Evolutionary conservation across 2,113 vertebrate species (phyloP), one percentile per base, ranked within the genome.

Genomic region (Tauraco erythrolophus): DNA sequence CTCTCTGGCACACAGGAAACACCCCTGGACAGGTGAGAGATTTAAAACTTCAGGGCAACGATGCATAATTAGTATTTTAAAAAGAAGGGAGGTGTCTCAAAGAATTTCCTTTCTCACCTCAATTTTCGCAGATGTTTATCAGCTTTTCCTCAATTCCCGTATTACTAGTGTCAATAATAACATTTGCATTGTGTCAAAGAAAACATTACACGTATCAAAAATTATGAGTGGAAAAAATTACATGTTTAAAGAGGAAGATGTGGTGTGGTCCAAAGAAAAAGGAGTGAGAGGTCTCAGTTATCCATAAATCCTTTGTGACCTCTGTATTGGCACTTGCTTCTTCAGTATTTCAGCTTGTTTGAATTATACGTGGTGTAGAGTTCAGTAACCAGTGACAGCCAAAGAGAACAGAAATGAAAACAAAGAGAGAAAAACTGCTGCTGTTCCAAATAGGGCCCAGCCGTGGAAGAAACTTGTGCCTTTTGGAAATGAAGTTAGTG

Each of bases 1-100:
- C 99, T 14, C 98, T 99, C 79, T 99, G 99, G 99, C 99, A 99
- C 97, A 99, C 99, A 0, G 99, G 99, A 65, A 99, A 99, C 98
- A 99, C 99, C 6, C 97, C 98, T 12, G 99, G 99, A 48, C 99
- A 99, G 99, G 99, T 99, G 94, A 97, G 98, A 64, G 10, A 41
- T 43, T 39, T 70, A 19, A 64, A 54, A 62, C 9, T 75, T 68
- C 15, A 53, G 19, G 27, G 13, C 48, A 89, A 39, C 4, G 13
- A 22, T 85, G 56, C 21, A 24, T 48, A 39, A 54, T 3, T 48
- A 65, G 24, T 70, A 27, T 70, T 92, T 82, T 51, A 41, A 70
- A 83, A 76, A 60, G 14, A 69, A 77, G 25, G 48, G 37, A 54
- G 22, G 5, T 43, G 3, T 51, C 51, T 89, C 2, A 7, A 75